Evolutionary conservation across 2,888 invertebrate genomes (phyloP).

Genomic region (Incurvaria masculella): DNA sequence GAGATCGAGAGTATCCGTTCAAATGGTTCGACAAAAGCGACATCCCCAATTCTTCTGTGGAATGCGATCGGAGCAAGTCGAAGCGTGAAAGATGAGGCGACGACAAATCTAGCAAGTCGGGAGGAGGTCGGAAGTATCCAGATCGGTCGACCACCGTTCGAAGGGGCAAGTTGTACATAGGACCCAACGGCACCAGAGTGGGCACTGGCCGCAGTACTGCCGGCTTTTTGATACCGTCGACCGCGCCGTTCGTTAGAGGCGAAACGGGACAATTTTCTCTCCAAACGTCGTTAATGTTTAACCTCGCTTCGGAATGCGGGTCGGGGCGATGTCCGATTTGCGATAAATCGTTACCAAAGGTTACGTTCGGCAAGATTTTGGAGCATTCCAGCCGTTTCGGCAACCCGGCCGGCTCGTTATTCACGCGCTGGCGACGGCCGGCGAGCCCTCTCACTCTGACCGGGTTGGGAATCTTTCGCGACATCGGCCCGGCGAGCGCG

Average conservation of each 20-base stretch:
- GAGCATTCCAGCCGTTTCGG: not conserved
- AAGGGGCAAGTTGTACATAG: not conserved
- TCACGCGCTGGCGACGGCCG: not conserved
- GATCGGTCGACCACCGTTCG: not conserved
- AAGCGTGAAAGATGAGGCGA: not conserved
- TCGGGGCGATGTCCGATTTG: not conserved
- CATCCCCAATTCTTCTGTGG: not conserved
- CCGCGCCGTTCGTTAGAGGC: too few relatives aligned
- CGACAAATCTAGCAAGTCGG: slow-evolving; percentile 8
- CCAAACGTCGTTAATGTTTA: not conserved
- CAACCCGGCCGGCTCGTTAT: not conserved
- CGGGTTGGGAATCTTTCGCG: not conserved
- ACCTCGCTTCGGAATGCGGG: not conserved
- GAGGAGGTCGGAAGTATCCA: slow-evolving; percentile 1
- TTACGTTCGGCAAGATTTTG: not conserved
- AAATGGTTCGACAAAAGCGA: slow-evolving; percentile 7
- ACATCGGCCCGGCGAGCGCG: not conserved
- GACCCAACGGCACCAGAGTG: slow-evolving; percentile 14
- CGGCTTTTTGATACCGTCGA: slow-evolving; percentile 5
- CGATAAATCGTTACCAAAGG: not conserved
- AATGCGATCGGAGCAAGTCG: slow-evolving; percentile 1
- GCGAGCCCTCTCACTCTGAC: not conserved
- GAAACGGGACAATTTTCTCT: too few relatives aligned
- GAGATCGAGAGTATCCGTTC: slow-evolving; percentile 6
- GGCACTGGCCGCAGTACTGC: slow-evolving; percentile 15